Evolutionary conservation across 1,140 invertebrate genomes (phyloP).

Genomic region (Condylostylus longicornis): DNA sequence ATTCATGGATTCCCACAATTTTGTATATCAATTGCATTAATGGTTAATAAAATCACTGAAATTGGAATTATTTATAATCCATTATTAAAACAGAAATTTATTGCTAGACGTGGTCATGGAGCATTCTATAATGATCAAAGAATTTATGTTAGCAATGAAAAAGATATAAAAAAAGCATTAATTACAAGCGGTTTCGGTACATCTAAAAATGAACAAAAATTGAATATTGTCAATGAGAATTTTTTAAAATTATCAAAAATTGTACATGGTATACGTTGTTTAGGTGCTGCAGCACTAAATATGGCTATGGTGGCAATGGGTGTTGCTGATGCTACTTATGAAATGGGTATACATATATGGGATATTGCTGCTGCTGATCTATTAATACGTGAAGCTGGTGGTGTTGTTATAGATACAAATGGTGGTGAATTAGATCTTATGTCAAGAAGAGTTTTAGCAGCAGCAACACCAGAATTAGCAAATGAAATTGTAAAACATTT

Average conservation of each 20-base stretch:
- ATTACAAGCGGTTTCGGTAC: constrained; percentile 75
- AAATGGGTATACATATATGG: constrained; percentile 84
- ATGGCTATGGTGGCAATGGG: constrained; percentile 84
- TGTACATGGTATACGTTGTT: constrained; percentile 64
- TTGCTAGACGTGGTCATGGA: constrained; percentile 69
- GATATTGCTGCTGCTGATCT: constrained; percentile 76
- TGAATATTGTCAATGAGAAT: constrained; percentile 61
- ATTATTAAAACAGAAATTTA: constrained; percentile 70
- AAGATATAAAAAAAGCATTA: constrained; percentile 58
- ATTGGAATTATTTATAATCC: constrained; percentile 87
- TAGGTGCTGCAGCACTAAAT: constrained; percentile 84
- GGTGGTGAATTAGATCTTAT: constrained; percentile 69
- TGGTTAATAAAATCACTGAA: constrained; percentile 49
- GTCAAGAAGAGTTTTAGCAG: constrained; percentile 62
- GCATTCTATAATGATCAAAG: constrained; percentile 71
- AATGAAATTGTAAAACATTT: constrained; percentile 47
- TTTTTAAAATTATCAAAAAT: constrained; percentile 49
- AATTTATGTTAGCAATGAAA: constrained; percentile 56
- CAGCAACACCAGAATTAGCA: constrained; percentile 55
- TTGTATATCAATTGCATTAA: constrained; percentile 64
- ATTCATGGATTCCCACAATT: constrained; percentile 71
- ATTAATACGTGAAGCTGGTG: constrained; percentile 84
- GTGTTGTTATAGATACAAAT: constrained; percentile 73
- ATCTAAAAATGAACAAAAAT: constrained; percentile 56
- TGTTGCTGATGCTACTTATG: constrained; percentile 73